These are phyloP conservation scores for Erinaceus europaeus DNA, from an alignment of 2,113 vertebrate genomes.

Conservation along the genomic window DNA sequence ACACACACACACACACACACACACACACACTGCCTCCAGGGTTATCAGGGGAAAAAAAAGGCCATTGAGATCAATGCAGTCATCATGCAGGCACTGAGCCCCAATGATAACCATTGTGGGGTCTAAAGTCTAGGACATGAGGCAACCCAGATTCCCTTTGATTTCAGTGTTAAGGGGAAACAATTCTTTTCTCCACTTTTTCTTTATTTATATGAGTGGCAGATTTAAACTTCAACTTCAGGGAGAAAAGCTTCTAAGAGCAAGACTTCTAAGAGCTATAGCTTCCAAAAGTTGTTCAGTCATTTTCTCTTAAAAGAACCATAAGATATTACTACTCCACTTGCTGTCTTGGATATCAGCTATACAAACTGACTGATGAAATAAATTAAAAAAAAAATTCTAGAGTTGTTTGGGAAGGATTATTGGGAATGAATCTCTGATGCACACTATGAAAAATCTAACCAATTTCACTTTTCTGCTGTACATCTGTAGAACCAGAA, in stretches of 20 bases:
- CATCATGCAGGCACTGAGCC: no score
- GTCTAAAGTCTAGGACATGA: background rate
- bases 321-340: constrained; percentile 15
- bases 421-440: background rate
- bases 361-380: constrained; percentile 15
- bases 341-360: constrained; percentile 23
- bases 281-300: constrained; percentile 17
- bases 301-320: background rate
- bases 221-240: background rate
- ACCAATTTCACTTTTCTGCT: background rate
- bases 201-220: background rate
- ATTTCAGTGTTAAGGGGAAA: background rate
- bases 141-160: background rate
- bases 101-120: background rate
- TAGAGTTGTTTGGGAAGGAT: constrained; percentile 5
- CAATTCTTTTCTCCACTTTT: background rate
- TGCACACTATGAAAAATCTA: background rate
- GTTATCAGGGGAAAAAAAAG: no score
- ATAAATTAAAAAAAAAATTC: constrained; percentile 5
- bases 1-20: no score
- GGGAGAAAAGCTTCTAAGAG: no score
- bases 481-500: background rate
- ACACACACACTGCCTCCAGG: no score
- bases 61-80: no score
- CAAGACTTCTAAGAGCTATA: background rate